Base-by-base conservation (phyloP, 2,797 vertebrate species). In the Lacerta bilineata region DNA sequence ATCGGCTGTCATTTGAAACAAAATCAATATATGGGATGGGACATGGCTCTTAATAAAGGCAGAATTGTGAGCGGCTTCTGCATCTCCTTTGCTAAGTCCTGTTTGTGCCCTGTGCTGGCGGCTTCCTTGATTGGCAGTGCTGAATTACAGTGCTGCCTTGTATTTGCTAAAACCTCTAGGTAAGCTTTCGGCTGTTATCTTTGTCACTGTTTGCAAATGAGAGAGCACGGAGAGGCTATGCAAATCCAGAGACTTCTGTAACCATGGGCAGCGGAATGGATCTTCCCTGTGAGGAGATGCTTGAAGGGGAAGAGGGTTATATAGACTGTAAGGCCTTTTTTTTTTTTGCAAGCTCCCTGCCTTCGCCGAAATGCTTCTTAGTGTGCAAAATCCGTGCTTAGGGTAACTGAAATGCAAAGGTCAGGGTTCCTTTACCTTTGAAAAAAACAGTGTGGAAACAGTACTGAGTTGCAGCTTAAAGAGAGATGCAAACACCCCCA, bases 71-170 rank as follows among this genome's bases (percentile, higher is more conserved):
- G 91, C 86, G 88, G 75, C 88, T 59, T 90, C 89, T 50, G 75
- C 88, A 88, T 89, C 46, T 92, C 82, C 87, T 79, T 85, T 1
- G 39, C 8, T 93, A 94, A 92, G 87, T 95, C 93, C 91, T 79
- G 4, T 94, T 93, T 94, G 90, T 90, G 93, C 94, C 88, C 82
- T 80, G 85, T 89, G 92, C 85, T 93, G 90, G 94, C 92, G 90
- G 94, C 93, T 83, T 50, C 46, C 84, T 91, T 93, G 91, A 93
- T 91, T 91, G 91, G 93, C 89, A 84, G 85, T 92, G 93, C 83
- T 91, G 94, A 90, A 86, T 93, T 94, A 79, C 84, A 50, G 86
- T 84, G 61, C 59, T 92, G 90, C 88, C 92, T 91, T 91, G 43
- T 86, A 82, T 88, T 77, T 82, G 79, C 91, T 89, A 91, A 61